phyloP scores from a whole-genome alignment of 2,797 vertebrate genomes.

The Pampus argenteus region DNA sequence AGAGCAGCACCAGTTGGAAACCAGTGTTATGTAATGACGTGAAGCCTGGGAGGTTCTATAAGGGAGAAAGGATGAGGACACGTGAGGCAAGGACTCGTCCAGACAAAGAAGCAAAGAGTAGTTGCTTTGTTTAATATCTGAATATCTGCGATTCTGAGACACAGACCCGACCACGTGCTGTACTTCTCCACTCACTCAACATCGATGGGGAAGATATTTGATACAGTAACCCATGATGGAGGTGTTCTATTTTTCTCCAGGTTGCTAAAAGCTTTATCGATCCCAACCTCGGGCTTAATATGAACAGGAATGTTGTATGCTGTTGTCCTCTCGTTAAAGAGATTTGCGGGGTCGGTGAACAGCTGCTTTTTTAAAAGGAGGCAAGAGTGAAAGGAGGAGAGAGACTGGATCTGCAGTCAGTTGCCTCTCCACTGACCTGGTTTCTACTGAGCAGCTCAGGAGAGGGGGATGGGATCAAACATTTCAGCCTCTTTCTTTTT shows the following conservation, averaged over 20 bases:
- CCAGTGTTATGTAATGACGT: conserved; percentile 69
- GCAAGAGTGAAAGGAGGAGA: conserved; percentile 9
- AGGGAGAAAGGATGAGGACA: conserved; percentile 53
- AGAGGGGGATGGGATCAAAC: conserved; percentile 31
- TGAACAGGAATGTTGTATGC: not conserved
- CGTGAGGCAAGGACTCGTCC: conserved; percentile 69
- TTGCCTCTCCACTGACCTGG: conserved; percentile 44
- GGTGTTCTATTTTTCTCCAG: conserved; percentile 5
- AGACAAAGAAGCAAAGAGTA: conserved; percentile 68
- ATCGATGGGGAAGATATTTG: conserved; percentile 7
- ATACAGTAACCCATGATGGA: conserved; percentile 5
- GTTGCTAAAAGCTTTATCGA: conserved; percentile 42
- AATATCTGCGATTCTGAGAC: conserved; percentile 25
- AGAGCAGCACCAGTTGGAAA: conserved; percentile 39
- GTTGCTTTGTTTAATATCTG: conserved; percentile 62
- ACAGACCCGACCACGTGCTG: conserved; percentile 9
- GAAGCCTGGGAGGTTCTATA: conserved; percentile 47
- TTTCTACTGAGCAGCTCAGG: conserved; percentile 27
- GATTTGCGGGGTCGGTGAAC: conserved; percentile 41
- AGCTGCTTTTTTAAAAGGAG: conserved; percentile 33
- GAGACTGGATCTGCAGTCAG: conserved; percentile 20
- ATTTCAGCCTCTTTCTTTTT: not conserved
- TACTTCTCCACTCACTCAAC: conserved; percentile 21
- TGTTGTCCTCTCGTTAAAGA: conserved; percentile 1
- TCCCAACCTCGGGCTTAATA: not conserved